Evolutionary conservation across 2,113 vertebrate genomes (phyloP).

Genomic region (Tretioscincus oriximinensis): DNA sequence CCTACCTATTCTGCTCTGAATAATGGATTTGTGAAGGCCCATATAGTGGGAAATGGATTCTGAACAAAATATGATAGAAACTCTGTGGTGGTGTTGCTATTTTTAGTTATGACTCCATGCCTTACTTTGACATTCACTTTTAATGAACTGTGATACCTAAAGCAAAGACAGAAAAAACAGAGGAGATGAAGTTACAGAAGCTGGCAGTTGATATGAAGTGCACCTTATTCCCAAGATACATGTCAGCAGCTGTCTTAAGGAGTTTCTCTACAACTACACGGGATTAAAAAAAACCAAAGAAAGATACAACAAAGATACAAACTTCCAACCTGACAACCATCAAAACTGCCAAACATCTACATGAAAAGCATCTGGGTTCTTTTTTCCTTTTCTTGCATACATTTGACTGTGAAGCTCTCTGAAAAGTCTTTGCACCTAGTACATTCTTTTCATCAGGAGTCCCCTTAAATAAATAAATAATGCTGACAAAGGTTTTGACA

Average conservation of each 20-base stretch:
- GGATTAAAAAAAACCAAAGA: conserved; percentile 30
- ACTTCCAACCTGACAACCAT: conserved; percentile 45
- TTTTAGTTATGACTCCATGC: not conserved
- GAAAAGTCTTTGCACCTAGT: not conserved
- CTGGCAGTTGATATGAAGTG: conserved; percentile 21
- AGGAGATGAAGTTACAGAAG: conserved; percentile 12
- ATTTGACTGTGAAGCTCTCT: conserved; percentile 24
- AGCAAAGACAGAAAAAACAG: not conserved
- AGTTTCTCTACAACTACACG: conserved; percentile 16
- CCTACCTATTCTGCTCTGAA: too few relatives aligned
- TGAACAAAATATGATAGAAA: conserved; percentile 16
- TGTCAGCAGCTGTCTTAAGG: conserved; percentile 10
- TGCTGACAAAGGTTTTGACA: conserved; percentile 38
- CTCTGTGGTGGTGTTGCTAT: not conserved
- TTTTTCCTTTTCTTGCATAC: not conserved
- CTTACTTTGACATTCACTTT: conserved; percentile 10
- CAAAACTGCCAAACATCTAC: conserved; percentile 12
- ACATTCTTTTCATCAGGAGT: conserved; percentile 44
- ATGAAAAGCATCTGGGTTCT: conserved; percentile 33
- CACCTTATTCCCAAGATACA: conserved; percentile 1
- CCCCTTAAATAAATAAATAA: conserved; percentile 43
- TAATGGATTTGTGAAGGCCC: not conserved
- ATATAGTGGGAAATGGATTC: not conserved
- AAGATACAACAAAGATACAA: conserved; percentile 36
- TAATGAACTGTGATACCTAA: not conserved